Conservation (phyloP, 2,888 invertebrate species). For the Cerastis leucographa region DNA sequence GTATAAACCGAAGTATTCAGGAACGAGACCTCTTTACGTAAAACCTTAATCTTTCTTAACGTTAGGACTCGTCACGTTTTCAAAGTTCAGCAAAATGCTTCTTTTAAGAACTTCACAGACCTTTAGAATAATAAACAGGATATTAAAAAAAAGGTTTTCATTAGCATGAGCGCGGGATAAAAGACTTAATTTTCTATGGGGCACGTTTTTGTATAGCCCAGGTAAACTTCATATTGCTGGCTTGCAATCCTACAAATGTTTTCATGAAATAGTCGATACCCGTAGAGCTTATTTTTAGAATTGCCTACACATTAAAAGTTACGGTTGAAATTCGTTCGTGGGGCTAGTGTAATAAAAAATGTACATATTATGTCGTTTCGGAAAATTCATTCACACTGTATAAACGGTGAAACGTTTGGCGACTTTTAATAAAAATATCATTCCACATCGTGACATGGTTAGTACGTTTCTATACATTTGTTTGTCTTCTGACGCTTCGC, state of each 20-base stretch:
- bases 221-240: not conserved
- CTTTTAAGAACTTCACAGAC: slow-evolving; percentile 34
- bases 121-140: slow-evolving; percentile 48
- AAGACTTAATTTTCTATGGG: not conserved
- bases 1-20: slow-evolving; percentile 17
- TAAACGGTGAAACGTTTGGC: not conserved
- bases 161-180: slow-evolving; percentile 15
- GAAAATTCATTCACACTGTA: not conserved
- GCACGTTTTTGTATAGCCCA: not conserved
- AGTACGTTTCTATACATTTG: too few relatives aligned
- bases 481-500: not conserved
- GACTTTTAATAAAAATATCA: not conserved
- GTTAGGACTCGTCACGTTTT: slow-evolving; percentile 36
- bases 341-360: not conserved
- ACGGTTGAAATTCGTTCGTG: not conserved
- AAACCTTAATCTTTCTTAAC: slow-evolving; percentile 45
- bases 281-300: not conserved
- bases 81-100: slow-evolving; percentile 43
- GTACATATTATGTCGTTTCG: too few relatives aligned
- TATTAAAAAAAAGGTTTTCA: slow-evolving; percentile 34
- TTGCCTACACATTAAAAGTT: not conserved
- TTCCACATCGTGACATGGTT: too few relatives aligned
- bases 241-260: not conserved
- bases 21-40: slow-evolving; percentile 20
- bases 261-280: not conserved